Evolutionary conservation across 1,140 invertebrate species (phyloP), one percentile per base, ranked within the genome.

Genomic region (Pomphorhynchus laevis): DNA sequence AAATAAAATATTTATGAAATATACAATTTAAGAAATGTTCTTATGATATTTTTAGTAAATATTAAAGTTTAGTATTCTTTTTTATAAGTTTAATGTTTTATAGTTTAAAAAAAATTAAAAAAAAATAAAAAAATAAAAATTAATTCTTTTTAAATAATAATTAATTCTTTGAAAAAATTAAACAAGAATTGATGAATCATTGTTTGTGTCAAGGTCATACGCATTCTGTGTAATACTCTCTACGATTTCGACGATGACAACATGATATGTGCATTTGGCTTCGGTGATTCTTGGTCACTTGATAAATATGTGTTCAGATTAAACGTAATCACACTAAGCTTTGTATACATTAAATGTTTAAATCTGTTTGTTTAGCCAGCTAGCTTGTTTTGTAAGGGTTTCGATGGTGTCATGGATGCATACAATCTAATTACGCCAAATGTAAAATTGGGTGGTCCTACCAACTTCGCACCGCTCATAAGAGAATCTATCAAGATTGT

Each of bases 381-480:
- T 4, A 47, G 48, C 8, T 38, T 14, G 4, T 45, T 51, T 3
- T 63, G 61, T 40, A 46, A 47, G 42, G 55, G 55, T 29, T 56
- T 62, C 44, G 43, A 48, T n/a, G 59, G 62, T 20, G 59, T 62
- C 18, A 45, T 62, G 20, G 47, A 49, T 34, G 38, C 39, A 9
- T 46, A 45, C 39, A 53, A 50, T 34, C 39, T 50, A 11, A 47
- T 53, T 18, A 50, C 48, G 1, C 49, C 49, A 9, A 54, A 47
- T 21, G 48, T 63, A 3, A 49, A 48, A 9, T 46, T 62, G 39
- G 51, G 46, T 35, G 52, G 48, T 40, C 54, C 45, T 4, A 63
- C 61, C 25, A 62, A 58, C 42, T 63, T 62, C 48, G 58, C 58
- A 6, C 61, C 61, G 2, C 45, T 63, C 16, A 63, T 63, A 43